Conservation (phyloP, 2,797 vertebrate species). For the Oreortyx pictus region DNA sequence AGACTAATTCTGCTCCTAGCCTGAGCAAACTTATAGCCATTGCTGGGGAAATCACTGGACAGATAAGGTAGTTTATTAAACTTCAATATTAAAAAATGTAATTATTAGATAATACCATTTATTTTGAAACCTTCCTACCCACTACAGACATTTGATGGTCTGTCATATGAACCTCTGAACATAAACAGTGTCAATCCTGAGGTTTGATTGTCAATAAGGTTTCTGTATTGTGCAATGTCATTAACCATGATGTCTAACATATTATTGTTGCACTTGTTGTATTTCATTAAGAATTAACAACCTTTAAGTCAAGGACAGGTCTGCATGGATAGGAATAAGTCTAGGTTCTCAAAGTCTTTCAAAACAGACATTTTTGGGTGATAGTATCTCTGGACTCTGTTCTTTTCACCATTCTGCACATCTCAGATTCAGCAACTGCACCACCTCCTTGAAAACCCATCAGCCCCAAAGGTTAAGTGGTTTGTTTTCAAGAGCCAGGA, state of each 20-base stretch:
- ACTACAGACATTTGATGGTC: neutral
- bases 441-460: neutral
- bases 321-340: neutral
- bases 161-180: neutral
- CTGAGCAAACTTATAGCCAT: neutral
- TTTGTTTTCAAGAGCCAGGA: neutral
- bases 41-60: neutral
- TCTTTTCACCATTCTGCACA: neutral
- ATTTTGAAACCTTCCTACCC: neutral
- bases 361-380: neutral
- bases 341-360: neutral
- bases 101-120: neutral
- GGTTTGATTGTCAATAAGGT: neutral
- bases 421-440: neutral
- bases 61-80: neutral
- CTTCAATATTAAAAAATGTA: neutral
- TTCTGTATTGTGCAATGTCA: conserved; percentile 24
- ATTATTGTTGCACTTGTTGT: neutral
- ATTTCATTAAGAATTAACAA: neutral
- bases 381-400: neutral
- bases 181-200: neutral
- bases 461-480: neutral
- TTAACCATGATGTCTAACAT: neutral
- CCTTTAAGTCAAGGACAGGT: neutral
- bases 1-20: neutral